Base-by-base conservation (phyloP, 2,888 invertebrate genomes). In the Empis livida region DNA sequence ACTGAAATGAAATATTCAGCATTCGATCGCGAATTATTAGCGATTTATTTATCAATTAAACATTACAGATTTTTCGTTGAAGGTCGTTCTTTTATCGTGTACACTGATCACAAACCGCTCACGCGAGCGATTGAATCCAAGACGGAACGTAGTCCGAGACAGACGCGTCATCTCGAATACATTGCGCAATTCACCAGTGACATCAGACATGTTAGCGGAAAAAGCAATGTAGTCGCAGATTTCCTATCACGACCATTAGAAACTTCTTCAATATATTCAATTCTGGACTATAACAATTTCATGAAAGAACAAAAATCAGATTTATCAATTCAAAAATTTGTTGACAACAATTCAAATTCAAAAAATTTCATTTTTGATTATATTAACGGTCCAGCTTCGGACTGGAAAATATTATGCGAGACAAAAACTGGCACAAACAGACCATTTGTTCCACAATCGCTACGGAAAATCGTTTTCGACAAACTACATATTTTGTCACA, bases 21-120 rank as follows among this genome's bases (percentile, higher is more conserved):
- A 5, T 47, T 47, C n/a, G 44, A 47, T n/a, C 6, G 47, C 15
- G 47, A 47, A 35, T 11, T 49, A 11, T 15, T 47, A 5, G 47
- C 47, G 9, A 40, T 49, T 4, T 43, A 45, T 11, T 5, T 40
- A 11, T 30, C 49, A 0, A 65, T 68, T 1, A 56, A 58, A 42
- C 53, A 64, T 46, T 70, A 68, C 49, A 50, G 59, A 11, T 55
- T 61, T 31, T 58, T 65, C 54, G 46, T 69, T 0, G 68, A 70
- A 55, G 64, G 59, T 0, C 49, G 59, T 42, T 23, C 58, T 40
- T 59, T 50, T 20, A 42, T 44, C n/a, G 8, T 50, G 1, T 42
- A 35, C 14, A 50, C 48, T 1, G 45, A 47, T 60, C 65, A 61
- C 44, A 64, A 61, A 42, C 62, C 62, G 0, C 44, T 66, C 20